These are phyloP conservation scores for Menura novaehollandiae DNA, from an alignment of 2,113 vertebrate genomes.

Conservation along the genomic window DNA sequence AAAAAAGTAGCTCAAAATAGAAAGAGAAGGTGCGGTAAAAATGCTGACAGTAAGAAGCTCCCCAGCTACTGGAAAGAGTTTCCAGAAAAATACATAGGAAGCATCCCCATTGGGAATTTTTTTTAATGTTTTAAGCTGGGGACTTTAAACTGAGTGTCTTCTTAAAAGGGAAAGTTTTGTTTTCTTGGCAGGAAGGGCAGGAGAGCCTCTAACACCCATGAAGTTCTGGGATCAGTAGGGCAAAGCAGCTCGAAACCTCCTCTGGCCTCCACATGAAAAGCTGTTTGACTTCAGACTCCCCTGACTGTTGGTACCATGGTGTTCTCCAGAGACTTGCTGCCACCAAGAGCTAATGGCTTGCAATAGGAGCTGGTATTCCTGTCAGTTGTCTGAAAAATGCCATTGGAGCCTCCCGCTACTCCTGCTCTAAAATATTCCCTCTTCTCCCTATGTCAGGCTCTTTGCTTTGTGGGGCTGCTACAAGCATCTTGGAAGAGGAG, in stretches of 20 bases:
- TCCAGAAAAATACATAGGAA: neutral
- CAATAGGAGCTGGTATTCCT: neutral
- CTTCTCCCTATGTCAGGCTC: neutral
- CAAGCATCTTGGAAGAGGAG: neutral
- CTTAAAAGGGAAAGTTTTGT: neutral
- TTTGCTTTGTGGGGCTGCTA: neutral
- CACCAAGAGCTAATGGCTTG: neutral
- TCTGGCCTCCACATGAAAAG: neutral
- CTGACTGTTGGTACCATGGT: no score
- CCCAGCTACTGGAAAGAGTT: neutral
- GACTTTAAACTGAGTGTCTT: neutral
- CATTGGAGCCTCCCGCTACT: neutral
- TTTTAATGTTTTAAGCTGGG: neutral
- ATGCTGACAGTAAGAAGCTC: neutral
- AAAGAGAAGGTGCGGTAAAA: neutral
- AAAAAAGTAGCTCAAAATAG: neutral
- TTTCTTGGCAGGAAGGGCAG: conserved; percentile 31
- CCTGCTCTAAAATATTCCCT: neutral
- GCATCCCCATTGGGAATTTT: no score
- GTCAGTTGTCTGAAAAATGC: neutral
- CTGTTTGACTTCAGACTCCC: neutral
- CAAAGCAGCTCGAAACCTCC: neutral
- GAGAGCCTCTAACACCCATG: neutral
- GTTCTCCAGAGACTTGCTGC: neutral
- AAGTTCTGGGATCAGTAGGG: conserved; percentile 1